Conservation (phyloP, 2,113 vertebrate species). For the Neodon shergylaensis region DNA sequence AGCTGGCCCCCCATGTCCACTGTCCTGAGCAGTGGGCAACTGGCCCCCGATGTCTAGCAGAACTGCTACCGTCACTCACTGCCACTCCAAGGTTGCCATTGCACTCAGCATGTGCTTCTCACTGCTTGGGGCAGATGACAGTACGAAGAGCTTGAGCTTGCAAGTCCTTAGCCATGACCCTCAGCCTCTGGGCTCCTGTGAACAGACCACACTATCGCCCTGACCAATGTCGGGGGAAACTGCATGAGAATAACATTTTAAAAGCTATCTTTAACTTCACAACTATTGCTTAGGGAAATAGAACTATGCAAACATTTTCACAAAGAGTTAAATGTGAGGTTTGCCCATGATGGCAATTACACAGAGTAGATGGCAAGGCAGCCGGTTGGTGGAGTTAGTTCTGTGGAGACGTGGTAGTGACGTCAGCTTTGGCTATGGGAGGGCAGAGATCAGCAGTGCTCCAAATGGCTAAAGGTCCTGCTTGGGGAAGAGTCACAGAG, state of each 20-base stretch:
- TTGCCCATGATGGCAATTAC: not conserved
- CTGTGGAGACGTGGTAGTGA: not conserved
- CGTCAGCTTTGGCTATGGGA: not conserved
- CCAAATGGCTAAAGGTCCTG: too few species aligned
- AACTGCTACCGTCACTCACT: not conserved
- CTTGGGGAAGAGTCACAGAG: not conserved
- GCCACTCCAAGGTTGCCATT: not conserved
- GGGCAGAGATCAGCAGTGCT: not conserved
- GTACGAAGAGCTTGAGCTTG: not conserved
- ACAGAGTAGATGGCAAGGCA: accelerated
- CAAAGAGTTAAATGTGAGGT: not conserved
- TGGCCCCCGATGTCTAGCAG: not conserved
- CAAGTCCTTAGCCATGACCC: accelerated
- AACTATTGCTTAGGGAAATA: not conserved
- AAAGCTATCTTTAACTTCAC: not conserved
- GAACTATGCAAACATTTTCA: not conserved
- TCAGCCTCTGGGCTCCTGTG: not conserved
- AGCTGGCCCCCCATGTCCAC: not conserved
- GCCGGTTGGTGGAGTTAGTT: not conserved
- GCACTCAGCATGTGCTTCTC: accelerated
- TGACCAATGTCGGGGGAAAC: not conserved
- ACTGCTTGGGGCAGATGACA: too few species aligned
- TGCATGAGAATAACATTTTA: not conserved
- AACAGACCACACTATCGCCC: not conserved
- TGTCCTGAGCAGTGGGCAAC: too few species aligned